Conservation (phyloP, 1,140 invertebrate species). For the Philopotamus ludificatus region DNA sequence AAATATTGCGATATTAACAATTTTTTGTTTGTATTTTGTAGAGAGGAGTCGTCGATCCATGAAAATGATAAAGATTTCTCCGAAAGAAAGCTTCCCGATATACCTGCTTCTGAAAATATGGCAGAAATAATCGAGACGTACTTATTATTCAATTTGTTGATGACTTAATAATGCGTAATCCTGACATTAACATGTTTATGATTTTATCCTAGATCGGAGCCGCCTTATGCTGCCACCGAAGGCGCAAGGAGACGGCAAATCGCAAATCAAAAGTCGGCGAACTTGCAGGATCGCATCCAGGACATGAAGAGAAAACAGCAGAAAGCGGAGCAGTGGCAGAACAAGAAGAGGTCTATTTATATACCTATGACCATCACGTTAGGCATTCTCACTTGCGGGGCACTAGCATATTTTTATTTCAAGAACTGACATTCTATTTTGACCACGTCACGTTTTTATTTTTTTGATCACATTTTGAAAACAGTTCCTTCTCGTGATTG, state of each 20-base stretch:
- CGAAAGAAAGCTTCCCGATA: slow-evolving; percentile 5
- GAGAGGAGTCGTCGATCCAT: slow-evolving; percentile 4
- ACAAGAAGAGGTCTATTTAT: slow-evolving; percentile 58
- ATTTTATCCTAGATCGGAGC: neutral
- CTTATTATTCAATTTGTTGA: neutral
- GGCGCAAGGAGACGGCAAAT: slow-evolving; percentile 9
- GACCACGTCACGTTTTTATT: neutral
- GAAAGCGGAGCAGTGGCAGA: slow-evolving; percentile 54
- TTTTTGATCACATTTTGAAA: slow-evolving; percentile 10
- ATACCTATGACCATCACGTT: slow-evolving; percentile 55
- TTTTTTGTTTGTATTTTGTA: neutral
- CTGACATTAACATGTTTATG: neutral
- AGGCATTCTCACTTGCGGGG: slow-evolving; percentile 51
- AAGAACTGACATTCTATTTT: slow-evolving; percentile 44
- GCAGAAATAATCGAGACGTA: neutral
- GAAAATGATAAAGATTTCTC: neutral
- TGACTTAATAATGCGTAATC: neutral
- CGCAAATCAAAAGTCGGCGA: slow-evolving; percentile 23
- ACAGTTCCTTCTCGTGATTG: slow-evolving; percentile 17
- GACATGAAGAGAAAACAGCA: slow-evolving; percentile 55
- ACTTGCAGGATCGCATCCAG: slow-evolving; percentile 51
- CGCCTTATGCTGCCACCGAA: neutral
- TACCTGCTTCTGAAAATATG: neutral
- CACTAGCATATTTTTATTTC: slow-evolving; percentile 50
- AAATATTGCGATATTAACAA: too few relatives aligned